These are phyloP conservation scores for Oxyruncus cristatus DNA, from an alignment of 2,113 vertebrate genomes.

Conservation along the genomic window DNA sequence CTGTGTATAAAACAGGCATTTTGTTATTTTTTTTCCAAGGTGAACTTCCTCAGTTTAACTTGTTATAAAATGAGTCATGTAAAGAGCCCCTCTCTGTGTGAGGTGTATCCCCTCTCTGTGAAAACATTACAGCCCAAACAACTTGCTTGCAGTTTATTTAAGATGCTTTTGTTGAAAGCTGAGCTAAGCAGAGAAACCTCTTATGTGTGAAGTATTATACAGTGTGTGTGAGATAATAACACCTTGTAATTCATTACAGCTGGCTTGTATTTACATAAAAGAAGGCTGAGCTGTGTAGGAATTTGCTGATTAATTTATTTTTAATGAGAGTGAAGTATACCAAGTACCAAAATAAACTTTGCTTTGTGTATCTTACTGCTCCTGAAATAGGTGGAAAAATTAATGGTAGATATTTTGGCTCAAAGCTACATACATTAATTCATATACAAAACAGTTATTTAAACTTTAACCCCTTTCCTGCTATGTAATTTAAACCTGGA, in stretches of 20 bases:
- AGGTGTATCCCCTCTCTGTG: constrained; percentile 79
- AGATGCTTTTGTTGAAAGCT: constrained; percentile 81
- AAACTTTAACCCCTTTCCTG: constrained; percentile 74
- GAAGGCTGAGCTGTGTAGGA: constrained; percentile 79
- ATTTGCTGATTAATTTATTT: constrained; percentile 89
- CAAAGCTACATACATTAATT: constrained; percentile 75
- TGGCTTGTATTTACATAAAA: constrained; percentile 83
- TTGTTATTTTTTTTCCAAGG: constrained; percentile 54
- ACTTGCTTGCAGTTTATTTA: constrained; percentile 81
- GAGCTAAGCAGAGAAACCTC: constrained; percentile 79
- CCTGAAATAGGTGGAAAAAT: constrained; percentile 84
- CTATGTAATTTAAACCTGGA: constrained; percentile 37
- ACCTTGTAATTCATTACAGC: constrained; percentile 84
- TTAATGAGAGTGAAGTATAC: constrained; percentile 84
- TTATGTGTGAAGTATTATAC: constrained; percentile 77
- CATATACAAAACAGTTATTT: constrained; percentile 78
- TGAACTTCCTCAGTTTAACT: constrained; percentile 77
- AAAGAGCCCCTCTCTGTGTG: constrained; percentile 78
- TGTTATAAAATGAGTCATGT: constrained; percentile 81
- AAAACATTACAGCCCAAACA: constrained; percentile 83
- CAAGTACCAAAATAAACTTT: constrained; percentile 82
- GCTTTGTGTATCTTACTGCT: constrained; percentile 82
- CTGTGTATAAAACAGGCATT: constrained; percentile 49
- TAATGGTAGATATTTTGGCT: constrained; percentile 82
- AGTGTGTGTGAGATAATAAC: constrained; percentile 78